Evolutionary conservation across 2,888 invertebrate species (phyloP).

Genomic region (Sarcophaga subvicina): DNA sequence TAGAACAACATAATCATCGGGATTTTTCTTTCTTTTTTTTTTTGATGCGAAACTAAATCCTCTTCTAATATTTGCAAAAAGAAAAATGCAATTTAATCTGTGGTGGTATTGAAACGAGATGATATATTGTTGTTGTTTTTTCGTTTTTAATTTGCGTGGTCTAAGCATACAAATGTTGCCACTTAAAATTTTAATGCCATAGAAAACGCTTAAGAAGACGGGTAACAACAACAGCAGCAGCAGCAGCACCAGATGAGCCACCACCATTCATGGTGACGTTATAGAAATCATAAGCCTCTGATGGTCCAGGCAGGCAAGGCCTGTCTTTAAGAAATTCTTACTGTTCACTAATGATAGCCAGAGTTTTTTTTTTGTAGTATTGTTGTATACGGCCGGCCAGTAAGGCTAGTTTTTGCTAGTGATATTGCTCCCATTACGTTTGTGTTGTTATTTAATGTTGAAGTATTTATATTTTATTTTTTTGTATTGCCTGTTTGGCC

Average conservation of each 20-base stretch:
- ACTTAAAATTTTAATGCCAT: constrained; percentile 68
- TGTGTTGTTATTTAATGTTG: neutral
- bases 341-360: constrained; percentile 44
- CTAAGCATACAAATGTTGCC: constrained; percentile 67
- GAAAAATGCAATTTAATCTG: constrained; percentile 51
- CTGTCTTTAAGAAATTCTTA: neutral
- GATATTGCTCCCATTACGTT: constrained; percentile 60
- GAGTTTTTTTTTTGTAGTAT: neutral
- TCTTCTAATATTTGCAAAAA: neutral
- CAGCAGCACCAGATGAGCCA: too few relatives aligned
- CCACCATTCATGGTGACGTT: neutral
- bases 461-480: neutral
- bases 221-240: too few relatives aligned
- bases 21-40: neutral
- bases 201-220: constrained; percentile 57
- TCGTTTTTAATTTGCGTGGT: constrained; percentile 58
- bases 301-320: neutral
- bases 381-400: neutral
- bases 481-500: neutral
- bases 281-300: neutral
- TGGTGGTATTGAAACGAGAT: constrained; percentile 18
- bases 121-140: constrained; percentile 8
- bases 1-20: constrained; percentile 56
- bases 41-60: constrained; percentile 1
- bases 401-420: constrained; percentile 44